Evolutionary conservation across 1,140 invertebrate genomes (phyloP).

Genomic region (Littorina saxatilis): DNA sequence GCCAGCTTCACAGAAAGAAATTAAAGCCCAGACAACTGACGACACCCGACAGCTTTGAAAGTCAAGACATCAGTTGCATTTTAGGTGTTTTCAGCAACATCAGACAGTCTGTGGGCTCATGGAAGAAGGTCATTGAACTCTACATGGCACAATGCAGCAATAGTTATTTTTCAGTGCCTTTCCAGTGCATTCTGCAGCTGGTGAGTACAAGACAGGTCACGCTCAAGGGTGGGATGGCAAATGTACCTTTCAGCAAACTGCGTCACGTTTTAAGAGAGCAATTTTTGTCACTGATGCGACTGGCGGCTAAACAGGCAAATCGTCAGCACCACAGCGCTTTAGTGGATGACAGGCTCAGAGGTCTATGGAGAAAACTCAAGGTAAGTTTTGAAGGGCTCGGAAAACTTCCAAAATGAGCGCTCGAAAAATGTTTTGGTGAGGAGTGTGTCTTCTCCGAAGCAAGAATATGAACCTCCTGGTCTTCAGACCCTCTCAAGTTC

Average conservation of each 20-base stretch:
- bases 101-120: slow-evolving; percentile 24
- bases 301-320: slow-evolving; percentile 32
- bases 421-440: too few relatives aligned
- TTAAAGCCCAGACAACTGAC: background rate
- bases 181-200: slow-evolving; percentile 43
- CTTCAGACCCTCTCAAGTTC: too few relatives aligned
- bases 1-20: slow-evolving; percentile 1
- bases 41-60: slow-evolving; percentile 1
- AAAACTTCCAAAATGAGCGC: too few relatives aligned
- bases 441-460: too few relatives aligned
- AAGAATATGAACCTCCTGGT: too few relatives aligned
- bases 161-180: slow-evolving; percentile 47
- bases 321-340: background rate
- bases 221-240: slow-evolving; percentile 51
- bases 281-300: slow-evolving; percentile 44
- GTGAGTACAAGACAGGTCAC: slow-evolving; percentile 49
- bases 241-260: slow-evolving; percentile 46
- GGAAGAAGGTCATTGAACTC: slow-evolving; percentile 40
- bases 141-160: slow-evolving; percentile 43
- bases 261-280: slow-evolving; percentile 42
- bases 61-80: slow-evolving; percentile 3
- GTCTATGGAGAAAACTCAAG: slow-evolving; percentile 36
- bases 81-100: slow-evolving; percentile 23
- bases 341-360: slow-evolving; percentile 44
- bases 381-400: too few relatives aligned